Evolutionary conservation across 2,797 vertebrate species (phyloP).

Genomic region (Spinibarbus caldwelli): DNA sequence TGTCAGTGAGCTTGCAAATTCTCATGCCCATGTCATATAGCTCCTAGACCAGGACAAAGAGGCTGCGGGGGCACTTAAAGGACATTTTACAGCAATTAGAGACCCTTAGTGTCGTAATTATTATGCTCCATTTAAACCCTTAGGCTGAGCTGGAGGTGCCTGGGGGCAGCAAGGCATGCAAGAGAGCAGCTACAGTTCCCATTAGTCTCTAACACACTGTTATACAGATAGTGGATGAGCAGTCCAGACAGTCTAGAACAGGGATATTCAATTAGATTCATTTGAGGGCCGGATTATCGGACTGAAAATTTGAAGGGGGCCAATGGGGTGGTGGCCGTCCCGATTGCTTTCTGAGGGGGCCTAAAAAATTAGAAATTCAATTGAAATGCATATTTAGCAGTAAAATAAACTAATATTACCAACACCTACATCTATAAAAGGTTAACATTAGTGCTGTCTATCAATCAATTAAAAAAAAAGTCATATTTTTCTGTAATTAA

Average conservation of each 20-base stretch:
- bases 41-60: background rate
- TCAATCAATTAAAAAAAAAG: too few species aligned
- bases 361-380: too few species aligned
- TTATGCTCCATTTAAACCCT: constrained; percentile 19
- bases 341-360: too few species aligned
- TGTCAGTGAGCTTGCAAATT: background rate
- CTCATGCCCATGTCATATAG: background rate
- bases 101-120: constrained; percentile 21
- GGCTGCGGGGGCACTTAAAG: background rate
- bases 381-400: too few species aligned
- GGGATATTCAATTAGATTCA: too few species aligned
- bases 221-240: background rate
- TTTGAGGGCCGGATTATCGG: too few species aligned
- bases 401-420: too few species aligned
- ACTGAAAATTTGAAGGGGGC: too few species aligned
- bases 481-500: too few species aligned
- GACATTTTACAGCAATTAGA: constrained; percentile 25
- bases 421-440: too few species aligned
- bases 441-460: too few species aligned
- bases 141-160: background rate
- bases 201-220: constrained; percentile 18
- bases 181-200: constrained; percentile 15
- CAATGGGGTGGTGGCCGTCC: too few species aligned
- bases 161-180: constrained; percentile 12
- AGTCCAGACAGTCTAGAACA: background rate